phyloP scores from a whole-genome alignment of 2,113 vertebrate genomes.

The Chloroceryle aenea region DNA sequence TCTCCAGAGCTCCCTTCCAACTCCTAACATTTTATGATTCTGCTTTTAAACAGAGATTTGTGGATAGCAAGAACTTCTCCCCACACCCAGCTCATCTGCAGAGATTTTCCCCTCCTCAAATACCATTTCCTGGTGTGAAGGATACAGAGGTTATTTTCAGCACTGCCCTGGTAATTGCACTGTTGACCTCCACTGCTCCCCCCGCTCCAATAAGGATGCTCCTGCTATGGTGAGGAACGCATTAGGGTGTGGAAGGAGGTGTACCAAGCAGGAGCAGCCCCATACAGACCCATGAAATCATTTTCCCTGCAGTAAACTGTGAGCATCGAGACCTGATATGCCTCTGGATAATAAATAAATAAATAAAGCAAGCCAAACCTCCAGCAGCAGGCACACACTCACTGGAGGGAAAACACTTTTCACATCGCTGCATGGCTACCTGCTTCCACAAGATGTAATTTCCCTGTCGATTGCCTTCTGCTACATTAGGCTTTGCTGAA shows the following conservation, averaged over 20 bases:
- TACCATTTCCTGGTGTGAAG: neutral
- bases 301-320: neutral
- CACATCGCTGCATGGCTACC: neutral
- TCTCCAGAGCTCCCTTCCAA: no score
- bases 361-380: neutral
- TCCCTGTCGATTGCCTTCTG: conserved; percentile 9
- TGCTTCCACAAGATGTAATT: conserved; percentile 7
- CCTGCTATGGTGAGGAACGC: neutral
- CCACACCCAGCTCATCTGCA: neutral
- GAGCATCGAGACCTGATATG: neutral
- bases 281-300: neutral
- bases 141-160: neutral
- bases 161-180: neutral
- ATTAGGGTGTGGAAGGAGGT: neutral
- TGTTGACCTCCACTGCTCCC: neutral
- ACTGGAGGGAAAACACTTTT: neutral
- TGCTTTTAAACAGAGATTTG: neutral
- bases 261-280: neutral
- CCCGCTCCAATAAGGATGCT: neutral
- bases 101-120: neutral
- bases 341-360: neutral
- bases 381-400: neutral
- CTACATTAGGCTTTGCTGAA: conserved; percentile 7
- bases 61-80: neutral
- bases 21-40: no score